A percentile compares a stretch with the other conserved stretches of the same genome.
Evolutionary conservation across 2,888 invertebrate species (phyloP).

Genomic region (Bellardia bayeri): DNA sequence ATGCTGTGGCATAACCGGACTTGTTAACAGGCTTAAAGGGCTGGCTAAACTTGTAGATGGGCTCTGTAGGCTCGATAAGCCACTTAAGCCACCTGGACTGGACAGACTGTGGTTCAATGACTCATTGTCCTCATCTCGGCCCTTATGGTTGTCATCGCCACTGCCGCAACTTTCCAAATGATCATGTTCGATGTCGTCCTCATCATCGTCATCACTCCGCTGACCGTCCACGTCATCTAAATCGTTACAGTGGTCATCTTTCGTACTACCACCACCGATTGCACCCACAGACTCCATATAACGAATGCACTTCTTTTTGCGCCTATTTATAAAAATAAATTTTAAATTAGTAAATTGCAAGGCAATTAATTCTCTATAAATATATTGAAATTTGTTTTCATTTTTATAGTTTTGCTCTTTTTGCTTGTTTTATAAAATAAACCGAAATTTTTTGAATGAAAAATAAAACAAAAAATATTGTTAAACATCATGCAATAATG

Average conservation of each 20-base stretch:
- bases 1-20: conserved; percentile 85
- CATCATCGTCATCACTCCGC: conserved; percentile 77
- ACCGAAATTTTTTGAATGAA: neutral
- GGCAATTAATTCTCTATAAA: neutral
- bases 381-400: neutral
- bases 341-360: conserved; percentile 47
- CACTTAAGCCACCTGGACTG: conserved; percentile 88
- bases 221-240: conserved; percentile 81
- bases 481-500: conserved; percentile 42
- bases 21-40: conserved; percentile 90
- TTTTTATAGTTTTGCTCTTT: neutral
- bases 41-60: conserved; percentile 91
- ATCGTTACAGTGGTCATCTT: conserved; percentile 87
- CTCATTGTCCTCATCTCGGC: conserved; percentile 88
- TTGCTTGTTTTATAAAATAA: conserved; percentile 15
- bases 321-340: conserved; percentile 85
- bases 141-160: conserved; percentile 88
- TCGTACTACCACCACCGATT: conserved; percentile 86
- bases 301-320: conserved; percentile 98
- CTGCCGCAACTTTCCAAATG: conserved; percentile 92
- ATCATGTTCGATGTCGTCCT: conserved; percentile 86
- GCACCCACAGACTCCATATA: conserved; percentile 93
- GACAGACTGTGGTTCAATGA: conserved; percentile 86
- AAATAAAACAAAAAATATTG: conserved; percentile 4
- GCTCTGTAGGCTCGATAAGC: conserved; percentile 87